phyloP scores from a whole-genome alignment of 1,140 invertebrate genomes.

The Nylanderia fulva region DNA sequence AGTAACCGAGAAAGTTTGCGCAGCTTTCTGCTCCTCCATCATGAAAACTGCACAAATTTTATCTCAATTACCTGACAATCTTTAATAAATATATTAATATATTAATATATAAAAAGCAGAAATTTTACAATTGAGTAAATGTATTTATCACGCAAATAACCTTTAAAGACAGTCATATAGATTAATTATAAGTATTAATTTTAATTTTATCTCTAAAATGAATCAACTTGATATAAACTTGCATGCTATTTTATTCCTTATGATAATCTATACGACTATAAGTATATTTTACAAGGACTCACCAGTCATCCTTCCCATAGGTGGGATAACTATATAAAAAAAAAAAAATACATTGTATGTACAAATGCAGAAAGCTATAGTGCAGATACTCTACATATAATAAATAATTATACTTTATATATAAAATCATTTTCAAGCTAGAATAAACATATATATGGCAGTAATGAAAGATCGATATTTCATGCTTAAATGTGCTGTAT shows the following conservation, averaged over 20 bases:
- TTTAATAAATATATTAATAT: slow-evolving; percentile 19
- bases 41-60: no score
- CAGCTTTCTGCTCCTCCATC: no score
- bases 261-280: slow-evolving; percentile 75
- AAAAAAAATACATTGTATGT: slow-evolving; percentile 83
- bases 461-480: slow-evolving; percentile 1
- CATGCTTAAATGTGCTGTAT: slow-evolving; percentile 31
- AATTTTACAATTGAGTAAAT: slow-evolving; percentile 43
- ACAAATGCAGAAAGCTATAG: slow-evolving; percentile 79
- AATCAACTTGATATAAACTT: slow-evolving; percentile 53
- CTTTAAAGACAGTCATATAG: slow-evolving; percentile 31
- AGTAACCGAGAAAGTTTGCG: no score
- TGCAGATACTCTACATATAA: slow-evolving; percentile 70
- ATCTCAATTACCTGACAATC: neutral
- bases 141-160: slow-evolving; percentile 56
- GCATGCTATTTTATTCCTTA: slow-evolving; percentile 73
- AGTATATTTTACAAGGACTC: slow-evolving; percentile 85
- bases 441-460: slow-evolving; percentile 16
- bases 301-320: slow-evolving; percentile 88
- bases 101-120: neutral
- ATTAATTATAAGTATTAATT: slow-evolving; percentile 41
- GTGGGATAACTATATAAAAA: slow-evolving; percentile 87
- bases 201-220: slow-evolving; percentile 18
- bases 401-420: slow-evolving; percentile 54
- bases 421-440: slow-evolving; percentile 34